Conservation (phyloP, 1,140 invertebrate species). For the Nasonia longicornis region DNA sequence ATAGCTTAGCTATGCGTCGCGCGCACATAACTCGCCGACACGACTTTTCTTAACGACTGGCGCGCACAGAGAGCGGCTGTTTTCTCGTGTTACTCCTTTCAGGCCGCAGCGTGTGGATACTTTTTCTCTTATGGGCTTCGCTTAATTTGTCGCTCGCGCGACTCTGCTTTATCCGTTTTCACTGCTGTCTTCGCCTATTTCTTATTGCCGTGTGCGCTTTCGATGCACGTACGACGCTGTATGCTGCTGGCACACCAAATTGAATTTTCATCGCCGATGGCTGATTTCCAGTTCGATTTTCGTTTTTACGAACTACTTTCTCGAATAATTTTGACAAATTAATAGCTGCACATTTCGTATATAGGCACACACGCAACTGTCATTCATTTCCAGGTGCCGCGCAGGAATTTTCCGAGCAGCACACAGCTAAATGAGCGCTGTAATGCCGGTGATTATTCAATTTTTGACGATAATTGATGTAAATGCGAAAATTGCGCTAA, state of each 20-base stretch:
- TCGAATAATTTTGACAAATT: no score
- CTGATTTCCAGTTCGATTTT: neutral
- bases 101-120: neutral
- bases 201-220: no score
- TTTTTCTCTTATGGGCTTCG: conserved; percentile 27
- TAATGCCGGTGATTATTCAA: neutral
- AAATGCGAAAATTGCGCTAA: conserved; percentile 33
- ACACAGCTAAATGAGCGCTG: neutral
- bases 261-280: neutral
- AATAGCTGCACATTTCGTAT: no score
- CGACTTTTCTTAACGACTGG: conserved; percentile 37
- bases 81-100: conserved; percentile 25
- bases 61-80: neutral
- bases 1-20: conserved; percentile 37
- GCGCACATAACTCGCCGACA: conserved; percentile 45
- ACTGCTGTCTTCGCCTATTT: neutral
- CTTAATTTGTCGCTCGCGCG: conserved; percentile 19
- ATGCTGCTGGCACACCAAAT: neutral
- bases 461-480: conserved; percentile 22
- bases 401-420: no score
- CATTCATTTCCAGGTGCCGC: no score
- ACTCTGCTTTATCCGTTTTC: conserved; percentile 8
- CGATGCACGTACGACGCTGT: no score
- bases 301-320: neutral
- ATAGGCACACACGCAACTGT: no score